Conservation (phyloP, 2,113 vertebrate species). For the Strigops habroptila region DNA sequence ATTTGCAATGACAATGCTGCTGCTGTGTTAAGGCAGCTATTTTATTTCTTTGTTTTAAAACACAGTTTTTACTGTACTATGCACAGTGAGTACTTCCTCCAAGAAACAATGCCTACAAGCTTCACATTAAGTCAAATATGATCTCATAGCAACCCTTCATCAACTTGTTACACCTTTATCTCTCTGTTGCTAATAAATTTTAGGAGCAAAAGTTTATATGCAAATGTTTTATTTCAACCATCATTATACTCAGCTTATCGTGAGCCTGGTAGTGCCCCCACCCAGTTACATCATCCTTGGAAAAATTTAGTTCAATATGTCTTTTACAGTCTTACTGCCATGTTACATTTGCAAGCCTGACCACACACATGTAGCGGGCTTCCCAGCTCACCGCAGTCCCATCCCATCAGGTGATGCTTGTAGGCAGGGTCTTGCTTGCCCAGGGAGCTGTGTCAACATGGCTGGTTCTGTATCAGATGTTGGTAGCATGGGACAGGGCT, state of each 20-base stretch:
- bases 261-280: slow-evolving; percentile 24
- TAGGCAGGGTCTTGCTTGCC: neutral
- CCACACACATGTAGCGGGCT: neutral
- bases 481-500: neutral
- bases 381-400: neutral
- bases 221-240: slow-evolving; percentile 32
- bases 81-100: slow-evolving; percentile 4
- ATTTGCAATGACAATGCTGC: slow-evolving; percentile 55
- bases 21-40: slow-evolving; percentile 41
- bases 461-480: neutral
- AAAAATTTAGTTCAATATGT: neutral
- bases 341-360: neutral
- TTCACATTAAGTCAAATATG: neutral
- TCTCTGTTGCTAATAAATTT: slow-evolving; percentile 29
- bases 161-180: neutral
- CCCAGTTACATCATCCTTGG: slow-evolving; percentile 46
- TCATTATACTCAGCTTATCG: neutral
- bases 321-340: neutral
- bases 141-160: neutral
- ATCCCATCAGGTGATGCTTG: neutral
- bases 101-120: neutral
- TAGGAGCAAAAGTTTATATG: neutral
- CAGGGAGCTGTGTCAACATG: neutral
- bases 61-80: neutral
- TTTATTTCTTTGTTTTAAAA: slow-evolving; percentile 48